Percentiles rank a stretch among this genome's conserved stretches.
Conservation (phyloP, 1,140 invertebrate genomes). For the Eubasilissa regina region DNA sequence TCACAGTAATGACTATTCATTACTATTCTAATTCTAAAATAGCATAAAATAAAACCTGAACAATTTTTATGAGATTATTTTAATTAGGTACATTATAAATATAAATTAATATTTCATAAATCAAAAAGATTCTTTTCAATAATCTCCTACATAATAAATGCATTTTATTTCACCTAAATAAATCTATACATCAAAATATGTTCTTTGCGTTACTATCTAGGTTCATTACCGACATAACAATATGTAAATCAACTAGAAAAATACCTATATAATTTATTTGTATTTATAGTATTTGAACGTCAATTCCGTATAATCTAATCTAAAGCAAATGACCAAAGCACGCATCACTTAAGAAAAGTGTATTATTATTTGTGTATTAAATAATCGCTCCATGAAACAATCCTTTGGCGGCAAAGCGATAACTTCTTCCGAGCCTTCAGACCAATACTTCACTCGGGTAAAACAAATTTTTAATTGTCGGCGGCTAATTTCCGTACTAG, state of each 20-base stretch:
- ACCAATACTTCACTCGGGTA: constrained; percentile 10
- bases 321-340: neutral
- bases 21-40: no score
- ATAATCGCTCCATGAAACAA: neutral
- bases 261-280: neutral
- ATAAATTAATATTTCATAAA: neutral
- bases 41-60: no score
- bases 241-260: neutral
- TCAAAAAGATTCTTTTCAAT: constrained; percentile 2
- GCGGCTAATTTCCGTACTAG: constrained; percentile 4
- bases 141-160: constrained; percentile 8
- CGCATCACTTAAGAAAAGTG: neutral
- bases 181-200: constrained; percentile 1
- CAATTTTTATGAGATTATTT: no score
- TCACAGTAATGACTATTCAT: no score
- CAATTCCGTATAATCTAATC: neutral
- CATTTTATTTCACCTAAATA: constrained; percentile 15
- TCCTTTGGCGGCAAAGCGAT: constrained; percentile 24
- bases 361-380: neutral
- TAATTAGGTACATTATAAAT: no score
- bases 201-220: neutral
- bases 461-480: constrained; percentile 40
- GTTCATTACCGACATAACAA: neutral
- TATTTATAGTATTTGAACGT: neutral
- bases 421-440: neutral